phyloP scores from a whole-genome alignment of 2,888 invertebrate species.

The Mesopsocus fuscifrons region DNA sequence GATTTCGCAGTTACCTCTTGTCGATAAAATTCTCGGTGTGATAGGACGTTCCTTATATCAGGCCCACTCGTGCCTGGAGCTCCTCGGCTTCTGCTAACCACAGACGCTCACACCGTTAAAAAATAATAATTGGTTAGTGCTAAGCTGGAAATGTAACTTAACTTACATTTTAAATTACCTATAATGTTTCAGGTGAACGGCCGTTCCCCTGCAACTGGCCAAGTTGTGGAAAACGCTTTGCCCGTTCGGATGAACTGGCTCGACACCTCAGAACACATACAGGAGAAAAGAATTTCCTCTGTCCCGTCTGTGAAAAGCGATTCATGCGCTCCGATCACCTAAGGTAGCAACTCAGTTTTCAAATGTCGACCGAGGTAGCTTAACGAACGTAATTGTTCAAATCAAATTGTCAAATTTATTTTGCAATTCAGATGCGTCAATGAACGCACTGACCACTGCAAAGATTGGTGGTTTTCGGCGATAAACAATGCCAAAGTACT shows the following conservation, averaged over 20 bases:
- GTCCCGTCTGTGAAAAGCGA: conserved; percentile 39
- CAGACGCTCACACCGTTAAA: too few species aligned
- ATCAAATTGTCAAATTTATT: background rate
- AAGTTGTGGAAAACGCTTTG: conserved; percentile 41
- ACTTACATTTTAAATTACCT: background rate
- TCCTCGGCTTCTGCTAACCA: too few species aligned
- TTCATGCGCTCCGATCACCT: conserved; percentile 46
- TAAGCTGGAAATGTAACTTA: background rate
- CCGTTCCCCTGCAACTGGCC: conserved; percentile 42
- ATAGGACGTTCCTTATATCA: too few species aligned
- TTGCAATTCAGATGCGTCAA: too few species aligned
- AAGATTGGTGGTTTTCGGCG: too few species aligned
- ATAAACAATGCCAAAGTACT: too few species aligned
- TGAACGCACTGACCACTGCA: too few species aligned
- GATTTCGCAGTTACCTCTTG: too few species aligned
- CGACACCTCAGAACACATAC: conserved; percentile 43
- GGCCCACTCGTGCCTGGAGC: too few species aligned
- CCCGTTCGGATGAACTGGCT: conserved; percentile 42
- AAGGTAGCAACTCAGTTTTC: conserved; percentile 28
- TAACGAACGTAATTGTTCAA: conserved; percentile 1
- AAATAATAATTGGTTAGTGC: too few species aligned
- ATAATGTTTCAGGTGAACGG: conserved; percentile 32
- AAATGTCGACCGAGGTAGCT: background rate
- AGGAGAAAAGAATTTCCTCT: conserved; percentile 42
- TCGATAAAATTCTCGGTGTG: too few species aligned